These are phyloP conservation scores for Dynastes tityus DNA, from an alignment of 2,888 invertebrate genomes.

Conservation along the genomic window DNA sequence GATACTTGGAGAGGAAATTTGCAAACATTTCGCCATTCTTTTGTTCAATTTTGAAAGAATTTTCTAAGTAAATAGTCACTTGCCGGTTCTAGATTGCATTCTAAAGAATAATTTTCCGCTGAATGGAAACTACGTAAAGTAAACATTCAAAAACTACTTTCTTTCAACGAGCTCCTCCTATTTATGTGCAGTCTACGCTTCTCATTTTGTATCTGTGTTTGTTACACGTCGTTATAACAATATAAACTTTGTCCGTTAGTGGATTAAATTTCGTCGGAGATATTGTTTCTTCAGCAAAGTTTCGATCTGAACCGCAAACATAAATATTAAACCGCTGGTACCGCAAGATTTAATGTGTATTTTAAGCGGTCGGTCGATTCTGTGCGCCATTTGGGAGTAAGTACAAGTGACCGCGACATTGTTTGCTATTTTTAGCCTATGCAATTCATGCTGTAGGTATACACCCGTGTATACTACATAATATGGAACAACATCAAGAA, in stretches of 20 bases:
- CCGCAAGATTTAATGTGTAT: conserved; percentile 7
- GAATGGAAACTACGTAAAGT: too few species aligned
- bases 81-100: too few species aligned
- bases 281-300: not conserved
- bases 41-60: too few species aligned
- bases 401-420: conserved; percentile 31
- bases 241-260: not conserved
- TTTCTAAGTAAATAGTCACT: too few species aligned
- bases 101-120: too few species aligned
- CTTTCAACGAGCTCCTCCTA: too few species aligned
- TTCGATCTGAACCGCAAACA: not conserved
- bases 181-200: not conserved
- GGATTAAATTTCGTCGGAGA: not conserved
- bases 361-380: conserved; percentile 10
- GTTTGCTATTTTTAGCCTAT: conserved; percentile 16
- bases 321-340: conserved; percentile 19
- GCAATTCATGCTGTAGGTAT: conserved; percentile 1
- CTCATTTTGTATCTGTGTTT: too few species aligned
- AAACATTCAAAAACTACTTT: too few species aligned
- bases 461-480: too few species aligned
- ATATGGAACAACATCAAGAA: too few species aligned
- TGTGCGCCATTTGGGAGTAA: not conserved
- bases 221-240: not conserved
- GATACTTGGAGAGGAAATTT: not conserved
- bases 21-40: not conserved